phyloP scores from a whole-genome alignment of 2,888 invertebrate species.

The Agonopterix arenella region DNA sequence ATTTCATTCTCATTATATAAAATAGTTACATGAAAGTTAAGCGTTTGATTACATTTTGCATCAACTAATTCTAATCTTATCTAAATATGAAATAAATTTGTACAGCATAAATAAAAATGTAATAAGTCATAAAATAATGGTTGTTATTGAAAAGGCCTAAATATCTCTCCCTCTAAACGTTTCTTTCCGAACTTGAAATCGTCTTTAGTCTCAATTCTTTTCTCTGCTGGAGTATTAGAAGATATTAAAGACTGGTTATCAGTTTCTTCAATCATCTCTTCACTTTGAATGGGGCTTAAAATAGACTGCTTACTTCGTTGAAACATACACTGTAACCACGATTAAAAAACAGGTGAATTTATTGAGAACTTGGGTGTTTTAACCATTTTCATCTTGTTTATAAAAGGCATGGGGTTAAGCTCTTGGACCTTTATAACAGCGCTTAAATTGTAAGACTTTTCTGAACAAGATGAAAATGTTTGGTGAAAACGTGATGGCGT shows the following conservation, averaged over 20 bases:
- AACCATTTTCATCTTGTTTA: not conserved
- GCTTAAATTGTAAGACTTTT: too few relatives aligned
- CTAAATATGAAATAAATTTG: conserved; percentile 13
- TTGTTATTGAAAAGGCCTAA: not conserved
- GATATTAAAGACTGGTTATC: conserved; percentile 10
- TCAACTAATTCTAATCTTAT: conserved; percentile 8
- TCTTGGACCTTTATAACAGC: too few relatives aligned
- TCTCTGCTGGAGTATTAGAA: not conserved
- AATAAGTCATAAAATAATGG: conserved; percentile 7
- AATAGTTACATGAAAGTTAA: conserved; percentile 10
- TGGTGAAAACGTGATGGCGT: too few relatives aligned
- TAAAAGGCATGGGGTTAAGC: not conserved
- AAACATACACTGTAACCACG: conserved; percentile 40
- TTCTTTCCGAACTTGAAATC: not conserved
- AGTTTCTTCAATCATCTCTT: conserved; percentile 19
- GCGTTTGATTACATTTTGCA: conserved; percentile 13
- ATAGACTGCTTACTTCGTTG: conserved; percentile 47
- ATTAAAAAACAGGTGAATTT: not conserved
- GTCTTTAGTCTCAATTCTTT: not conserved
- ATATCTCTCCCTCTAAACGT: too few relatives aligned
- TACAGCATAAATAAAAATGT: conserved; percentile 16
- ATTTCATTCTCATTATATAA: conserved; percentile 6
- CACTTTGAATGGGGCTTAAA: conserved; percentile 29
- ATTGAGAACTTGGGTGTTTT: too few relatives aligned
- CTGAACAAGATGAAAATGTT: too few relatives aligned